A percentile compares a stretch with the other conserved stretches of the same genome.
Evolutionary conservation across 2,888 invertebrate genomes (phyloP).

Genomic region (Amphipyra tragopoginis): DNA sequence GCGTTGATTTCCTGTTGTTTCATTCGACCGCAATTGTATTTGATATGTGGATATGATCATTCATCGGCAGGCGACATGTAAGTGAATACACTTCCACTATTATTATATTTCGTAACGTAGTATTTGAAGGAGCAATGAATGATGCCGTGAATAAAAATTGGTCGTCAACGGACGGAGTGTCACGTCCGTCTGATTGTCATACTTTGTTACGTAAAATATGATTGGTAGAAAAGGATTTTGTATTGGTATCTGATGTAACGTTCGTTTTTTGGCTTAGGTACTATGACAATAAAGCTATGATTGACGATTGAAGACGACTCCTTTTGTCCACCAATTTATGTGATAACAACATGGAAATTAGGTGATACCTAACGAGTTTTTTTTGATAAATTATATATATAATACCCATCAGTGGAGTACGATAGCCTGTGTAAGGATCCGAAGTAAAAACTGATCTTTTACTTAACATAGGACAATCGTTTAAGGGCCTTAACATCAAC

Average conservation of each 20-base stretch:
- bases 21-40: conserved; percentile 38
- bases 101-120: conserved; percentile 59
- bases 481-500: background rate
- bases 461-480: too few species aligned
- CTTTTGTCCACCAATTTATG: too few species aligned
- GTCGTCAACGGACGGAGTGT: conserved; percentile 41
- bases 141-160: conserved; percentile 55
- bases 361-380: too few species aligned
- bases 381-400: too few species aligned
- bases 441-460: too few species aligned
- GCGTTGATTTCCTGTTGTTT: conserved; percentile 34
- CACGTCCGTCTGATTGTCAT: conserved; percentile 47
- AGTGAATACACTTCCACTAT: conserved; percentile 46
- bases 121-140: conserved; percentile 52
- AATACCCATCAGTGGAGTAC: too few species aligned
- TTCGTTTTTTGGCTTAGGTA: too few species aligned
- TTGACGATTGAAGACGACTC: too few species aligned
- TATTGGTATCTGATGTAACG: conserved; percentile 2
- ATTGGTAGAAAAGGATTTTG: conserved; percentile 24
- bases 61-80: conserved; percentile 33
- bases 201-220: conserved; percentile 45
- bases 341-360: too few species aligned
- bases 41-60: conserved; percentile 52
- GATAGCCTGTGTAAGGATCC: too few species aligned
- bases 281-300: too few species aligned